Percentiles rank a stretch among this genome's conserved stretches.
phyloP scores from a whole-genome alignment of 2,888 invertebrate genomes.

The Spodoptera littoralis region DNA sequence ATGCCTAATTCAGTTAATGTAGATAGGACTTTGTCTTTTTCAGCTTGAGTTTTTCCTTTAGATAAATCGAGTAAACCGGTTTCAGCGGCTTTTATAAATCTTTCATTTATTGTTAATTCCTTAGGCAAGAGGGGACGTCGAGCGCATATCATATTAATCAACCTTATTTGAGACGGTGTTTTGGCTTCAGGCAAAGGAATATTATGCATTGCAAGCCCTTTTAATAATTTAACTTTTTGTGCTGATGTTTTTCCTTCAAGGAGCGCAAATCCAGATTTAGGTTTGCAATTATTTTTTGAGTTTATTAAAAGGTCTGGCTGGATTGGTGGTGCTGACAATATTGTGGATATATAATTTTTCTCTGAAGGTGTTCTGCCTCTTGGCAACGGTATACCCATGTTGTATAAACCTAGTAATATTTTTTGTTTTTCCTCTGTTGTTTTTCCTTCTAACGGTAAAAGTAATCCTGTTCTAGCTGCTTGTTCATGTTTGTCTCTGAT shows the following conservation, averaged over 20 bases:
- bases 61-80: slow-evolving; percentile 58
- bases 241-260: slow-evolving; percentile 47
- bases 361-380: slow-evolving; percentile 59
- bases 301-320: too few relatives aligned
- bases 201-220: slow-evolving; percentile 49
- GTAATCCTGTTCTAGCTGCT: slow-evolving; percentile 48
- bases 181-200: slow-evolving; percentile 45
- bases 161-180: slow-evolving; percentile 17
- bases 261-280: slow-evolving; percentile 50
- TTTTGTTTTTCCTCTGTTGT: slow-evolving; percentile 51
- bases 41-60: slow-evolving; percentile 55
- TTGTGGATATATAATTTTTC: slow-evolving; percentile 22
- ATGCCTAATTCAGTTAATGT: slow-evolving; percentile 52
- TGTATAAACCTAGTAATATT: slow-evolving; percentile 47
- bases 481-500: slow-evolving; percentile 30
- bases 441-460: slow-evolving; percentile 52
- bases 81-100: slow-evolving; percentile 45
- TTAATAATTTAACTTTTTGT: slow-evolving; percentile 57
- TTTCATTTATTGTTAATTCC: slow-evolving; percentile 44
- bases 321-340: not conserved
- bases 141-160: slow-evolving; percentile 18
- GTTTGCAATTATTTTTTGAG: not conserved
- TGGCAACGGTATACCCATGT: slow-evolving; percentile 57
- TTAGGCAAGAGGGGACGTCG: slow-evolving; percentile 60
- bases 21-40: slow-evolving; percentile 62